These are phyloP conservation scores for Mus minutoides DNA, from an alignment of 2,797 vertebrate genomes.

Conservation along the genomic window DNA sequence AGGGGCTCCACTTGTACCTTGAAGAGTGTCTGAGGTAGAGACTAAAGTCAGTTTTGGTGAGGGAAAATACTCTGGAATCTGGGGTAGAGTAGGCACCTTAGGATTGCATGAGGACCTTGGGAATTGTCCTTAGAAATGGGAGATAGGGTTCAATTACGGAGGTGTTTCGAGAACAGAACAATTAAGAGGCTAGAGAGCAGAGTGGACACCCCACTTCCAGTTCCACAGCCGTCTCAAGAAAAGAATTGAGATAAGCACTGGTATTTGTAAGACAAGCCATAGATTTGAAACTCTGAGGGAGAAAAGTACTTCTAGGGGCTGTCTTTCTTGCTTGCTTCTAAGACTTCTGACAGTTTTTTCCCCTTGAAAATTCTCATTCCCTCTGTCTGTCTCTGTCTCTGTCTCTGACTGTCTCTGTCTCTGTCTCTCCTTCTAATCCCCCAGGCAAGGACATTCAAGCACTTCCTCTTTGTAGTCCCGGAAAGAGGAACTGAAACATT, in stretches of 20 bases:
- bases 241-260: constrained; percentile 10
- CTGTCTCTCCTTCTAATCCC: background rate
- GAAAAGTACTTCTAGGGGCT: background rate
- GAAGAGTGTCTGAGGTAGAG: background rate
- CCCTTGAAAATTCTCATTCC: background rate
- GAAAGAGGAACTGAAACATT: background rate
- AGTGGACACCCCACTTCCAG: background rate
- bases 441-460: background rate
- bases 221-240: background rate
- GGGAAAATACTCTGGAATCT: background rate
- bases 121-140: background rate
- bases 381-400: background rate
- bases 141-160: background rate
- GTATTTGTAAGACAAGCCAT: constrained; percentile 2
- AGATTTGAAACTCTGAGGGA: constrained; percentile 14
- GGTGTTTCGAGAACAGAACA: background rate
- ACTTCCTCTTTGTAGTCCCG: background rate
- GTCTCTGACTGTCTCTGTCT: background rate
- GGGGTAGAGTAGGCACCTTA: background rate
- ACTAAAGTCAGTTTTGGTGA: background rate
- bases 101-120: background rate
- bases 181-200: background rate
- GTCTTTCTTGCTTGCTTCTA: constrained; percentile 30
- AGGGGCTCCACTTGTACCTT: background rate
- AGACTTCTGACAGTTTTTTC: background rate